Percentiles rank a stretch among this genome's conserved stretches.
Evolutionary conservation across 2,888 invertebrate species (phyloP).

Genomic region (Harpalus rufipes): DNA sequence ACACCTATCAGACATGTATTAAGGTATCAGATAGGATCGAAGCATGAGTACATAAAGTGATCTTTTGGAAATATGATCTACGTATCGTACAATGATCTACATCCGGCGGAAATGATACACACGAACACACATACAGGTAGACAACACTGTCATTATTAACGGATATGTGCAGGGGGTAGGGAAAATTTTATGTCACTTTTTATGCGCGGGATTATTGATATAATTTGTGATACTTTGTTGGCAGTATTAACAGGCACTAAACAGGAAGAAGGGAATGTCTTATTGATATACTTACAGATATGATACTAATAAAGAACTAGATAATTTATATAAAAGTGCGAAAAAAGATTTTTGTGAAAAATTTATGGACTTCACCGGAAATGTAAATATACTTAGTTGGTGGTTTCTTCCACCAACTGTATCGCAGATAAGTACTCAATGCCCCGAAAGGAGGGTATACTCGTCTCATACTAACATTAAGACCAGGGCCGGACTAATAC

Average conservation of each 20-base stretch:
- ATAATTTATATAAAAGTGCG: too few relatives aligned
- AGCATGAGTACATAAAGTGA: constrained; percentile 46
- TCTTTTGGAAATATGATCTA: constrained; percentile 68
- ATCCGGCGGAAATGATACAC: constrained; percentile 75
- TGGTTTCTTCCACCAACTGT: too few relatives aligned
- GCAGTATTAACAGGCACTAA: too few relatives aligned
- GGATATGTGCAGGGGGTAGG: constrained; percentile 70
- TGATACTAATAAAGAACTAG: not conserved
- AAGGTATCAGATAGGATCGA: constrained; percentile 53
- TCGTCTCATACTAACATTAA: too few relatives aligned
- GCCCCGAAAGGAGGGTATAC: too few relatives aligned
- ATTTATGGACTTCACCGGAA: too few relatives aligned
- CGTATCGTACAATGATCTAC: constrained; percentile 75
- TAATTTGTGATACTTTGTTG: constrained; percentile 21
- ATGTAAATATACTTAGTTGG: too few relatives aligned
- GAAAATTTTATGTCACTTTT: constrained; percentile 57
- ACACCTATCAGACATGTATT: constrained; percentile 12
- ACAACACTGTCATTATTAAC: constrained; percentile 73
- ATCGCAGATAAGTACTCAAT: too few relatives aligned
- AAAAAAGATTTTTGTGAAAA: too few relatives aligned
- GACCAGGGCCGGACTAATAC: too few relatives aligned
- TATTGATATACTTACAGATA: not conserved
- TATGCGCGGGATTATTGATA: constrained; percentile 15
- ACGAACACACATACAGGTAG: constrained; percentile 68
- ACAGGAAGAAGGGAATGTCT: not conserved